Base-by-base conservation (phyloP, 2,888 invertebrate genomes). In the Reticulitermes lucifugus region DNA sequence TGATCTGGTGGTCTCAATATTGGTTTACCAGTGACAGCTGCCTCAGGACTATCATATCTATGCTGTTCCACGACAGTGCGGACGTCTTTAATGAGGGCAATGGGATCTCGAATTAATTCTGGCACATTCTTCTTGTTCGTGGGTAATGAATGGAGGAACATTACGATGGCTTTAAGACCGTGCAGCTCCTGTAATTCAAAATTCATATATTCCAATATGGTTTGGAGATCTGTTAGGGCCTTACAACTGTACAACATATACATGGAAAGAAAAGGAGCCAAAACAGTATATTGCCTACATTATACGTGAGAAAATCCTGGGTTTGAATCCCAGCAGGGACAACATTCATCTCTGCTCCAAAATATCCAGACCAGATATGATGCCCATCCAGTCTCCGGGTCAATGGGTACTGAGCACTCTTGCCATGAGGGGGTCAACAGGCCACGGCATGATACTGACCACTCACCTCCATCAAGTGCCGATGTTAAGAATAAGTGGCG, bases 51-150 rank as follows among this genome's bases (percentile, higher is more conserved):
- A 90, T 98, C 98, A 89, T 96, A 95, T 84, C 97, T 93, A 90
- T 99, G 98, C 83, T 96, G 94, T 88, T 97, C 96, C 18, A 99
- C 97, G 87, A 98, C 90, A 12, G 96, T 96, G 87, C 98, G 93
- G 7, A 98, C 97, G 90, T 98, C 98, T 87, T 96, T 94, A 83
- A 99, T 96, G 70, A 99, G 92, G 0, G 96, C 96, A 70, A 98
- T 96, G 0, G 98, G 97, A 90, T 98, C 97, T 0, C 95, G 93
- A 41, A 99, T 94, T 81, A 98, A 92, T 88, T 97, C 98, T 2
- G 99, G 99, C 55, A 99, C 96, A 85, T 96, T 97, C 91, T 98
- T 98, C 89, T 97, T 97, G 86, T 96, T 96, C 0, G 96, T 95
- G 22, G 98, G 97, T 89, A 98, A 91, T 90, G 96, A 95, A 89